Conservation (phyloP, 2,797 vertebrate genomes). For the Enteromius argenteus region DNA sequence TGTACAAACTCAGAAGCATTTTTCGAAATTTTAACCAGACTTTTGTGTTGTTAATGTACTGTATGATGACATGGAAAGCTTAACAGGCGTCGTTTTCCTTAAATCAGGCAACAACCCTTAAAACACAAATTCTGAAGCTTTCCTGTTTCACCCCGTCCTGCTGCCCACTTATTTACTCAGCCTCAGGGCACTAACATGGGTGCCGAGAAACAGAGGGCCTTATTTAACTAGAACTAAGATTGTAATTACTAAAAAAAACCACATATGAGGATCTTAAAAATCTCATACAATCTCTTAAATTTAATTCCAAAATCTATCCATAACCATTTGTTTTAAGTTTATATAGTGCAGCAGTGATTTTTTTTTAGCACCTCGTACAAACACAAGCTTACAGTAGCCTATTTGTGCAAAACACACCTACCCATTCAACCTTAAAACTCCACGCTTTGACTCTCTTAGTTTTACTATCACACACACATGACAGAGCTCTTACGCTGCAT, state of each 20-base stretch:
- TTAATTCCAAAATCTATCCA: background rate
- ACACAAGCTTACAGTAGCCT: conserved; percentile 46
- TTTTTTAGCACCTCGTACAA: conserved; percentile 7
- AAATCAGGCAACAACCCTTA: conserved; percentile 52
- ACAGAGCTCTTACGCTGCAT: background rate
- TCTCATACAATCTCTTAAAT: conserved; percentile 5
- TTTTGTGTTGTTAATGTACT: conserved; percentile 33
- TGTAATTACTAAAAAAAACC: conserved; percentile 19
- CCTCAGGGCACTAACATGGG: conserved; percentile 24
- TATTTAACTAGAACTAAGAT: conserved; percentile 36
- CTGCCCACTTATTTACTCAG: conserved; percentile 34
- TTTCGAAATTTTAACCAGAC: conserved; percentile 53
- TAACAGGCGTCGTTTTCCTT: conserved; percentile 65
- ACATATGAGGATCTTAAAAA: conserved; percentile 12
- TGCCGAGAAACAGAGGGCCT: conserved; percentile 39
- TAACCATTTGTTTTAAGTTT: background rate
- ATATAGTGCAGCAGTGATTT: background rate
- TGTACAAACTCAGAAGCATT: conserved; percentile 51
- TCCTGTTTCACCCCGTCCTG: conserved; percentile 53
- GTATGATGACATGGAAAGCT: conserved; percentile 68
- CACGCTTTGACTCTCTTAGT: conserved; percentile 56
- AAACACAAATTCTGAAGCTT: conserved; percentile 58
- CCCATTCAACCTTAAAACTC: conserved; percentile 36
- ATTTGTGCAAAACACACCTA: conserved; percentile 33
- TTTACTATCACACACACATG: conserved; percentile 32